Evolutionary conservation across 2,797 vertebrate genomes (phyloP).

Genomic region (Acipenser transmontanus): DNA sequence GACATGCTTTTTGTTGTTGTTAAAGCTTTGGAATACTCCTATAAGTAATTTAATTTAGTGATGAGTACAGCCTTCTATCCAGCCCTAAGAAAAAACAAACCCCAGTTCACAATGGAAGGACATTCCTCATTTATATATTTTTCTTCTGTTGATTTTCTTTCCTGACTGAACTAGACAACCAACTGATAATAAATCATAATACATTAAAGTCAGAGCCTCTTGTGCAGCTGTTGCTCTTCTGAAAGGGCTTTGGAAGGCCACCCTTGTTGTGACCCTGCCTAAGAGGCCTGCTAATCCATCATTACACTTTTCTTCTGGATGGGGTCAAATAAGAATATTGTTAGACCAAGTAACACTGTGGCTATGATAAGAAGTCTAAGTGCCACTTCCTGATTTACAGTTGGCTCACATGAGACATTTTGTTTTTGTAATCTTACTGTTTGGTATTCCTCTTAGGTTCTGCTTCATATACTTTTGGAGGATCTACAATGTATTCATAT

Average conservation of each 20-base stretch:
- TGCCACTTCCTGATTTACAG: no score
- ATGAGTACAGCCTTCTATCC: no score
- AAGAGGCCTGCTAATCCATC: slow-evolving; percentile 4
- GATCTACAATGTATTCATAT: no score
- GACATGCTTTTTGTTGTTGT: no score
- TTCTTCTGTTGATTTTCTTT: not conserved
- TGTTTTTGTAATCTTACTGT: no score
- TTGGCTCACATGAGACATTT: no score
- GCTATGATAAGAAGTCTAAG: not conserved
- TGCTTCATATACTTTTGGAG: no score
- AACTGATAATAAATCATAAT: slow-evolving; percentile 43
- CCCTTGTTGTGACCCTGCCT: slow-evolving; percentile 3
- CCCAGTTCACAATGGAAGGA: not conserved
- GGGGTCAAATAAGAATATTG: not conserved
- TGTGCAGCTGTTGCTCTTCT: slow-evolving; percentile 30
- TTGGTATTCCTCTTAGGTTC: no score
- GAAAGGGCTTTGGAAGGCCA: slow-evolving; percentile 1
- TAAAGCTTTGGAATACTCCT: no score
- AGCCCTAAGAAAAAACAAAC: not conserved
- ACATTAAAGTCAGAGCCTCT: slow-evolving; percentile 35
- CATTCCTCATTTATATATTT: not conserved
- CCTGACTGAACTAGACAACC: not conserved
- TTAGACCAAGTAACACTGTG: not conserved
- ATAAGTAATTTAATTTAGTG: no score
- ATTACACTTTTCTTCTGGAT: not conserved